Evolutionary conservation across 2,113 vertebrate genomes (phyloP).

Genomic region (Girardinichthys multiradiatus): DNA sequence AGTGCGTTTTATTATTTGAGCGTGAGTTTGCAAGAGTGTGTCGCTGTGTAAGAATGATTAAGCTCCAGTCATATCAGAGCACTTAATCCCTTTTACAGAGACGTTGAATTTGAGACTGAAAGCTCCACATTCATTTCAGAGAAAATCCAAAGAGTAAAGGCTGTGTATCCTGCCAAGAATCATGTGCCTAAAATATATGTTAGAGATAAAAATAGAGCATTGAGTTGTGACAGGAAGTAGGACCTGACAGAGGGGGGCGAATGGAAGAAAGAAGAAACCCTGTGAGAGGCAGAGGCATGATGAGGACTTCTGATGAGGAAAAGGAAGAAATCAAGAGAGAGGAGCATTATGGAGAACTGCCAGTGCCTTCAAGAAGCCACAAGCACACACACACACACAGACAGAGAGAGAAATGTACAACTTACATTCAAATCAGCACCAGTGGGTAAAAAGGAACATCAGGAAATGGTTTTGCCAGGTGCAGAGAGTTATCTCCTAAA

Average conservation of each 20-base stretch:
- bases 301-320: conserved; percentile 8
- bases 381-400: conserved; percentile 4
- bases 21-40: conserved; percentile 3
- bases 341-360: conserved; percentile 1
- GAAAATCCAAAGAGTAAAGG: background rate
- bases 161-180: conserved; percentile 16
- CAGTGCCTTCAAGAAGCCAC: conserved; percentile 17
- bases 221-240: conserved; percentile 2
- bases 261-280: background rate
- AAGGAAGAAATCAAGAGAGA: background rate
- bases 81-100: conserved; percentile 53
- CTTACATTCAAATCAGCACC: conserved; percentile 18
- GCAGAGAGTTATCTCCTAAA: conserved; percentile 70
- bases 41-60: conserved; percentile 29
- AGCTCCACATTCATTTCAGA: conserved; percentile 19
- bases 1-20: conserved; percentile 31
- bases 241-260: background rate
- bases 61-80: conserved; percentile 46
- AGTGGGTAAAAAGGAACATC: conserved; percentile 14
- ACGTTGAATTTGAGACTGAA: conserved; percentile 23
- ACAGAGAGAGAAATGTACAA: background rate
- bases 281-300: conserved; percentile 10
- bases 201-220: conserved; percentile 16
- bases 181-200: conserved; percentile 2
- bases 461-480: conserved; percentile 41